Base-by-base conservation (phyloP, 92 coral and sea anemone species). In the Ricordea florida region DNA sequence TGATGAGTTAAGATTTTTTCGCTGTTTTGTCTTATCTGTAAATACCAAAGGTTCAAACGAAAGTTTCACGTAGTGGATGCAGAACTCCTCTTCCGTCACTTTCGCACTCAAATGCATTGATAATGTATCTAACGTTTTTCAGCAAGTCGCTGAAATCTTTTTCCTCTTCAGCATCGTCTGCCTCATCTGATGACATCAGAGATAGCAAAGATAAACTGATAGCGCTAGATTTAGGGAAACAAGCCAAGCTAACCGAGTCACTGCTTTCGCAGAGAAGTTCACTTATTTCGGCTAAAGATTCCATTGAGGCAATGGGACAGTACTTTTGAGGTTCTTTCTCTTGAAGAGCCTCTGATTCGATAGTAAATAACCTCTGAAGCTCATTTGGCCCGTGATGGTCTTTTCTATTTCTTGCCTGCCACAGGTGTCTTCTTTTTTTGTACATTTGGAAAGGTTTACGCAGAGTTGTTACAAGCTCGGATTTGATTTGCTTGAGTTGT, bases 141-240 rank as follows among this genome's bases (percentile, higher is more conserved):
- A 25, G 5, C 14, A 69, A 5, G 27, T 0, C 48, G 16, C 55
- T 16, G 0, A 69, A 40, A 24, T 26, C 21, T 13, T 40, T 30
- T 15, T 69, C 76, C 55, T 69, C 76, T 29, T 26, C 42, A 25
- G 76, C 16, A 33, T 69, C 76, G 64, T 36, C 52, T 0, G n/a
- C 16, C 48, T 69, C 65, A n/a, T 69, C 64, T 37, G n/a, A n/a
- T n/a, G n/a, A n/a, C n/a, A n/a, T n/a, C n/a, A 69, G 36, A 28
- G 76, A 52, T 16, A 69, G 64, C 16, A 69, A 35, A 0, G 65
- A 69, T 21, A 69, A 3, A 8, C 37, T 36, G 0, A 55, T 26
- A 18, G 52, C 55, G 1, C 52, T 64, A 50, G 64, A 69, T 20
- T 69, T 64, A 25, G 20, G 5, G 5, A 25, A 25, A 25, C 13